A percentile compares a stretch with the other conserved stretches of the same genome.
Evolutionary conservation across 2,113 vertebrate species (phyloP).

Genomic region (Otocyon megalotis): DNA sequence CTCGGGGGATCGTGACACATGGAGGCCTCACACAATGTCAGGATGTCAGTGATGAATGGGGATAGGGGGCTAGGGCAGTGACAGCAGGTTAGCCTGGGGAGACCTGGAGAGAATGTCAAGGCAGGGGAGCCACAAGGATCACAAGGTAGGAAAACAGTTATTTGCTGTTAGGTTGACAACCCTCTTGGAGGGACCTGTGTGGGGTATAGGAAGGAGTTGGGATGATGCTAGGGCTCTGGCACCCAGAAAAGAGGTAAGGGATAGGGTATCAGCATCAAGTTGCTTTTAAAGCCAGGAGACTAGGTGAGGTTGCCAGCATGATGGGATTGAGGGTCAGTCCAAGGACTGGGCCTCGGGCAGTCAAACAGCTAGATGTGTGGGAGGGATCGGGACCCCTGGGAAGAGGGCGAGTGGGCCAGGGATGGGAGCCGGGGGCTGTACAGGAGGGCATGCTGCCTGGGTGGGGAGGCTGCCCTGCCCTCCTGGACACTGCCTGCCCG

Average conservation of each 20-base stretch:
- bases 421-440: too few relatives aligned
- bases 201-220: neutral
- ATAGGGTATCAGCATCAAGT: neutral
- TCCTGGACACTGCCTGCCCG: rapidly evolving
- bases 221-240: neutral
- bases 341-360: neutral
- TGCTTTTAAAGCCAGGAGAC: neutral
- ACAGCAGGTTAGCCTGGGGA: neutral
- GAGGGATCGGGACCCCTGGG: neutral
- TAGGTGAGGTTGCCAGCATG: neutral
- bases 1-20: too few relatives aligned
- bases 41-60: too few relatives aligned
- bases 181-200: neutral
- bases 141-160: neutral
- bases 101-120: neutral
- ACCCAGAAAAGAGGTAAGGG: neutral
- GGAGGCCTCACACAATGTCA: neutral
- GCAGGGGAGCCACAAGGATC: neutral
- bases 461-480: neutral
- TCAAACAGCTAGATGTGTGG: neutral
- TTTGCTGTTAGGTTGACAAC: neutral
- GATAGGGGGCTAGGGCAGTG: rapidly evolving
- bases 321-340: neutral
- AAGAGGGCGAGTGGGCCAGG: neutral
- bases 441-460: neutral